A percentile compares a stretch with the other conserved stretches of the same genome.
Evolutionary conservation across 2,888 invertebrate genomes (phyloP).

Genomic region (Barypeithes pellucidus): DNA sequence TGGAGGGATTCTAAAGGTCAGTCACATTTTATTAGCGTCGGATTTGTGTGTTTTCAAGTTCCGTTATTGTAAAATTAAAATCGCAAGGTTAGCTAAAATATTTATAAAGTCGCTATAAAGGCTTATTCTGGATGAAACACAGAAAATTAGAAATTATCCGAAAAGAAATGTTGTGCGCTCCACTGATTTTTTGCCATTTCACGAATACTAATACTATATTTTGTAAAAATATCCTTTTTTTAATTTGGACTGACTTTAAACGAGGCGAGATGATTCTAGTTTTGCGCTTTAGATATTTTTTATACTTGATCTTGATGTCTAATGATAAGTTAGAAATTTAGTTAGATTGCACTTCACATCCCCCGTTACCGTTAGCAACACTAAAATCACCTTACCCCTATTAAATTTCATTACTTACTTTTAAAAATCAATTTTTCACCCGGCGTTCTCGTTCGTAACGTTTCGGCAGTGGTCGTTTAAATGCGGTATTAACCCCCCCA

Average conservation of each 20-base stretch:
- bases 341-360: conserved; percentile 10
- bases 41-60: neutral
- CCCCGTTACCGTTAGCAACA: conserved; percentile 18
- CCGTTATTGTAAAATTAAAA: too few species aligned
- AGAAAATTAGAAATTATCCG: too few species aligned
- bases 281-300: conserved; percentile 26
- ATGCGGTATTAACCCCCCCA: conserved; percentile 68
- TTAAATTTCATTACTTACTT: neutral
- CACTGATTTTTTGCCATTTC: too few species aligned
- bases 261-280: conserved; percentile 7
- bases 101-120: too few species aligned
- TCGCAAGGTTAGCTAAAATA: too few species aligned
- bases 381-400: conserved; percentile 3
- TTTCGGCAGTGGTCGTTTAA: conserved; percentile 72
- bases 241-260: neutral
- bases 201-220: too few species aligned
- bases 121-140: too few species aligned
- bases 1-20: neutral
- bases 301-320: conserved; percentile 34
- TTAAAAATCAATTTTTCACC: neutral
- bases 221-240: neutral
- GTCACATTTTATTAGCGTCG: neutral
- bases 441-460: neutral
- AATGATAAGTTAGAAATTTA: conserved; percentile 25
- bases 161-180: too few species aligned